Percentiles rank a stretch among this genome's conserved stretches.
phyloP scores from a whole-genome alignment of 2,888 invertebrate species.

The Parnassius smintheus region DNA sequence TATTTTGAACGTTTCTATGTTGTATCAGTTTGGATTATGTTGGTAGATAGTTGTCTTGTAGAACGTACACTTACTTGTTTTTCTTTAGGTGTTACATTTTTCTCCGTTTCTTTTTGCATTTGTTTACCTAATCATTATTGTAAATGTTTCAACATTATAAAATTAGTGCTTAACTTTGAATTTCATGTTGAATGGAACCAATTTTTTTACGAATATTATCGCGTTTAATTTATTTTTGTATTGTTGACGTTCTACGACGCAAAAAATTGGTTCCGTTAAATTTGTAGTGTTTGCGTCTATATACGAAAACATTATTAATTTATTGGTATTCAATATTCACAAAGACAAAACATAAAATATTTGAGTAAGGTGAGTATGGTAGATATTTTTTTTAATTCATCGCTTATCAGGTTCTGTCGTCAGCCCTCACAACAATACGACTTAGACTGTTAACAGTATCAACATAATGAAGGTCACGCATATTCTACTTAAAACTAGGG shows the following conservation, averaged over 20 bases:
- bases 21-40: neutral
- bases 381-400: slow-evolving; percentile 16
- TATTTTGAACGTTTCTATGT: neutral
- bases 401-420: slow-evolving; percentile 21
- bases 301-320: no score
- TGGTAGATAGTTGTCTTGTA: neutral
- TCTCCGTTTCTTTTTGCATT: neutral
- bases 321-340: no score
- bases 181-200: no score
- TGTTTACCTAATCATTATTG: neutral
- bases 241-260: no score
- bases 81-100: no score
- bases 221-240: no score
- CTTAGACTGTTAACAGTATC: slow-evolving; percentile 23
- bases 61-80: no score
- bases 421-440: slow-evolving; percentile 18
- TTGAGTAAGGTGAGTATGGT: neutral
- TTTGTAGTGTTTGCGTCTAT: no score
- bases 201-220: no score
- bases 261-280: no score
- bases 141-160: neutral
- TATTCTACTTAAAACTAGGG: slow-evolving; percentile 17
- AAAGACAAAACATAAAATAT: neutral
- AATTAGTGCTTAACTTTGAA: no score
- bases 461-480: slow-evolving; percentile 26